phyloP scores from a whole-genome alignment of 2,797 vertebrate genomes.

The Yasuhikotakia modesta region DNA sequence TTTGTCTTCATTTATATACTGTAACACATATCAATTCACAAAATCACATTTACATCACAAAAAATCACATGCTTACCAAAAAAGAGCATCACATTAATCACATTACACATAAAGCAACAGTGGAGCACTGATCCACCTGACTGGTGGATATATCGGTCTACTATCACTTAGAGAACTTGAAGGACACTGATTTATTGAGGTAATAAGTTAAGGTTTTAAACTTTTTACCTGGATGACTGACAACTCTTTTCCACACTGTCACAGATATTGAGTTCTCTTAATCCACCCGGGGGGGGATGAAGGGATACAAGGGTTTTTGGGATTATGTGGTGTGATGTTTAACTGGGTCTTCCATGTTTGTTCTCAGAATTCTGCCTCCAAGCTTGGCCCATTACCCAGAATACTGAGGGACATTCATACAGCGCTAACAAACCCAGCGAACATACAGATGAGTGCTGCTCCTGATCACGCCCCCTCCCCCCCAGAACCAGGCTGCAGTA shows the following conservation, averaged over 20 bases:
- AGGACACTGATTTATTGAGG: not conserved
- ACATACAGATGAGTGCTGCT: conserved; percentile 76
- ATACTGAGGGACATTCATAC: conserved; percentile 92
- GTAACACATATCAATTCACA: not conserved
- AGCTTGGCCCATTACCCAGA: conserved; percentile 92
- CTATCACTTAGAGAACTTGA: not conserved
- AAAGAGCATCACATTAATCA: not conserved
- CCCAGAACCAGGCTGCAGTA: conserved; percentile 81
- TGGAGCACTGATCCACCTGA: no score
- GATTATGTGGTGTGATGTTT: not conserved
- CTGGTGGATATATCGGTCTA: not conserved
- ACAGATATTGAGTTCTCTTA: not conserved
- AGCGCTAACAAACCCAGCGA: conserved; percentile 86
- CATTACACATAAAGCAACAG: not conserved
- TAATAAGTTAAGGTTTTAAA: not conserved
- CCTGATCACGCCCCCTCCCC: conserved; percentile 82
- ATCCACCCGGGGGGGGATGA: not conserved
- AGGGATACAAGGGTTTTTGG: conserved; percentile 16
- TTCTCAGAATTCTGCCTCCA: conserved; percentile 82
- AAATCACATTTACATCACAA: no score
- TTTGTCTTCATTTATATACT: not conserved
- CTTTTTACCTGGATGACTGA: not conserved
- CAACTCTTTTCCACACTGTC: not conserved
- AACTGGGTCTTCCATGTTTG: conserved; percentile 6
- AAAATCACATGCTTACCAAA: not conserved